These are phyloP conservation scores for Rhabdophis nuchalis DNA, from an alignment of 2,797 vertebrate species.

Conservation along the genomic window DNA sequence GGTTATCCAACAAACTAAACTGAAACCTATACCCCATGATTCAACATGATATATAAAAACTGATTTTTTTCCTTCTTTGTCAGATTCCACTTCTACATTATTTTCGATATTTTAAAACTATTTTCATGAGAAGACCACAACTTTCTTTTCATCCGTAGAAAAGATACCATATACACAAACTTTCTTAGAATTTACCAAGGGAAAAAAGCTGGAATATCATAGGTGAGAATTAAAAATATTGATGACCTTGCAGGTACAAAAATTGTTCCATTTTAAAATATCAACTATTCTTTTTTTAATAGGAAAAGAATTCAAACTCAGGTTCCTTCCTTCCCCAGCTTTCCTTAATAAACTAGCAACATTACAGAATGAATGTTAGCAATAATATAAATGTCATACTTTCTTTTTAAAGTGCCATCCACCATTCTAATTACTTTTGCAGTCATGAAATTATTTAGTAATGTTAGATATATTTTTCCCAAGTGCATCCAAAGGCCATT, in stretches of 20 bases:
- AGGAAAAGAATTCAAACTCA: background rate
- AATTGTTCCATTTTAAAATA: background rate
- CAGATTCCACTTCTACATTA: background rate
- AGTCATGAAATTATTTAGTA: conserved; percentile 48
- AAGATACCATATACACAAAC: conserved; percentile 40
- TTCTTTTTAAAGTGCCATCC: conserved; percentile 28
- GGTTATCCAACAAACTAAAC: background rate
- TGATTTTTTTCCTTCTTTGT: background rate
- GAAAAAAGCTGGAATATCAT: conserved; percentile 10
- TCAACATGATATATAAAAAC: background rate
- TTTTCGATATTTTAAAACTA: conserved; percentile 6
- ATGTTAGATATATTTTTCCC: conserved; percentile 45
- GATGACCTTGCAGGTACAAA: background rate
- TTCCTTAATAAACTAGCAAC: conserved; percentile 1
- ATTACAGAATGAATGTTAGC: background rate
- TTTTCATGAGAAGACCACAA: background rate
- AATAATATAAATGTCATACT: conserved; percentile 35
- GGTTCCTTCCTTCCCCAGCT: background rate
- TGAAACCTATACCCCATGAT: background rate
- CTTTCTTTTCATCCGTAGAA: conserved; percentile 51
- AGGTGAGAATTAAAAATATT: conserved; percentile 28
- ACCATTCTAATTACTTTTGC: conserved; percentile 43
- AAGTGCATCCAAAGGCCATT: conserved; percentile 48
- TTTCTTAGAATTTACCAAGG: conserved; percentile 46
- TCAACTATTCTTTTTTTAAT: background rate